phyloP scores from a whole-genome alignment of 2,113 vertebrate species.

The Proteles cristata region DNA sequence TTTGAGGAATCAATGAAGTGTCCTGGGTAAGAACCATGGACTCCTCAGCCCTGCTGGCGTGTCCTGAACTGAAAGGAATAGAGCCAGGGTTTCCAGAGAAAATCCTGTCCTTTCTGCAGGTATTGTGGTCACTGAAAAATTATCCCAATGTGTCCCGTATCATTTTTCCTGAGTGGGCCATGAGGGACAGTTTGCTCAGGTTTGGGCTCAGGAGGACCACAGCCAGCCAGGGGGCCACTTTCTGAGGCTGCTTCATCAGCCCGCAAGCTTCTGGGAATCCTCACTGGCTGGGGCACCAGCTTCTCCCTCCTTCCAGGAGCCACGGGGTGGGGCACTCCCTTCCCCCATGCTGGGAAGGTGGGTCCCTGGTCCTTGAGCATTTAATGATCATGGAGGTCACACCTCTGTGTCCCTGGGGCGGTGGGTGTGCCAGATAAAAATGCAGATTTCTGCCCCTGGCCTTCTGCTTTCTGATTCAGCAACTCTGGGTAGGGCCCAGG shows the following conservation, averaged over 20 bases:
- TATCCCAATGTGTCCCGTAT: rapidly evolving
- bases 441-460: neutral
- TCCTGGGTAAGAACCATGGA: neutral
- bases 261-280: neutral
- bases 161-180: neutral
- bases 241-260: neutral
- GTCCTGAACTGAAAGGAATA: neutral
- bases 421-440: rapidly evolving
- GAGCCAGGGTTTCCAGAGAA: neutral
- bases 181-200: neutral
- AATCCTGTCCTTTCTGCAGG: neutral
- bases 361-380: rapidly evolving
- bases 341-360: rapidly evolving
- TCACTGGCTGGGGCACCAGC: neutral
- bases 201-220: neutral
- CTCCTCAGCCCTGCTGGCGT: rapidly evolving
- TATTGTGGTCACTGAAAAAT: rapidly evolving
- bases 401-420: neutral
- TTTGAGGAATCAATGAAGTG: neutral
- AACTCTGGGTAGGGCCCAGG: neutral
- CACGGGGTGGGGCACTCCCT: neutral
- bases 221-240: neutral
- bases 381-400: rapidly evolving
- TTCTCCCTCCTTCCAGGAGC: neutral
- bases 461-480: neutral